phyloP scores from a whole-genome alignment of 2,113 vertebrate genomes.

The rabbit (Oryctolagus cuniculus) region mOryCun1.1 NC_091442.1:36030501-36031000 shows the following conservation, averaged over 20 bases:
- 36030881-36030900: conserved; percentile 71
- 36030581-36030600: conserved; percentile 71
- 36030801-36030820: conserved; percentile 12
- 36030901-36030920: conserved; percentile 62
- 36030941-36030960: conserved; percentile 76
- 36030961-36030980: conserved; percentile 73
- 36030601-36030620: conserved; percentile 85
- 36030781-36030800: conserved; percentile 77
- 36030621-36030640: conserved; percentile 85
- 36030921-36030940: conserved; percentile 65
- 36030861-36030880: conserved; percentile 76
- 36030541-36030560: conserved; percentile 22
- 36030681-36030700: conserved; percentile 83
- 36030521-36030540: conserved; percentile 68
- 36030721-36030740: conserved; percentile 84
- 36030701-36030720: conserved; percentile 87
- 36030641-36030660: conserved; percentile 83
- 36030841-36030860: conserved; percentile 44
- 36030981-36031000: conserved; percentile 80
- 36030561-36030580: conserved; percentile 68
- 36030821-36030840: conserved; percentile 35
- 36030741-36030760: conserved; percentile 83
- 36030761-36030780: conserved; percentile 72
- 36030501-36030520: conserved; percentile 60
- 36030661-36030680: conserved; percentile 88